phyloP scores from a whole-genome alignment of 2,888 invertebrate species.

The Hyposoter didymator region DNA sequence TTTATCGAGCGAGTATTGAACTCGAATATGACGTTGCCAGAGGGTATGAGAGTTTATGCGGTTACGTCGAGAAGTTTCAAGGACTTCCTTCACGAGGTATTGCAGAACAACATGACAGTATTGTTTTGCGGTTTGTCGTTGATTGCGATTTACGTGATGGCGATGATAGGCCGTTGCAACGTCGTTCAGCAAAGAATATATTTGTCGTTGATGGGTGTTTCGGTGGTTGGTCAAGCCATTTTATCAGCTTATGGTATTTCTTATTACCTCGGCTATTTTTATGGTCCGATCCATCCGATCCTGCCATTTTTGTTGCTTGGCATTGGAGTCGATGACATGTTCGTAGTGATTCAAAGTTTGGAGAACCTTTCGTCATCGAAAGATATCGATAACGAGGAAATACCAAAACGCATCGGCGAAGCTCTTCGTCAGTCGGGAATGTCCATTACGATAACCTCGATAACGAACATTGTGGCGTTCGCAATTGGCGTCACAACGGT shows the following conservation, averaged over 20 bases:
- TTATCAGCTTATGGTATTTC: conserved; percentile 82
- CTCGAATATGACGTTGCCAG: conserved; percentile 76
- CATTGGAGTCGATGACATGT: conserved; percentile 84
- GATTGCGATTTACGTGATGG: conserved; percentile 81
- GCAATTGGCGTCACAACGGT: conserved; percentile 85
- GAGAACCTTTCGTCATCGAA: conserved; percentile 73
- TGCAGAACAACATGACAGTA: conserved; percentile 80
- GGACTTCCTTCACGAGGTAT: conserved; percentile 79
- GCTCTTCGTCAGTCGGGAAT: conserved; percentile 84
- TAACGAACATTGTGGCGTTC: conserved; percentile 85
- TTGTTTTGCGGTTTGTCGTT: conserved; percentile 81
- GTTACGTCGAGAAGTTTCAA: conserved; percentile 80
- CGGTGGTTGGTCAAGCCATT: conserved; percentile 82
- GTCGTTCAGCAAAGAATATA: conserved; percentile 81
- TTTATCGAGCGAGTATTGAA: conserved; percentile 77
- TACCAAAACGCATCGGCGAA: conserved; percentile 80
- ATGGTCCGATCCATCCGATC: conserved; percentile 83
- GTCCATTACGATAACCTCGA: conserved; percentile 85
- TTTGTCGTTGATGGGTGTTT: conserved; percentile 80
- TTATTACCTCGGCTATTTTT: conserved; percentile 81
- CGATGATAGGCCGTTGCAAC: conserved; percentile 82
- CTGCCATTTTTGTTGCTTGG: conserved; percentile 83
- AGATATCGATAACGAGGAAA: conserved; percentile 71
- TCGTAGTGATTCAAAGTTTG: conserved; percentile 83
- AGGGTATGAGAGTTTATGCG: conserved; percentile 79